These are phyloP conservation scores for Atrichornis clamosus DNA, from an alignment of 2,113 vertebrate species.

Conservation along the genomic window DNA sequence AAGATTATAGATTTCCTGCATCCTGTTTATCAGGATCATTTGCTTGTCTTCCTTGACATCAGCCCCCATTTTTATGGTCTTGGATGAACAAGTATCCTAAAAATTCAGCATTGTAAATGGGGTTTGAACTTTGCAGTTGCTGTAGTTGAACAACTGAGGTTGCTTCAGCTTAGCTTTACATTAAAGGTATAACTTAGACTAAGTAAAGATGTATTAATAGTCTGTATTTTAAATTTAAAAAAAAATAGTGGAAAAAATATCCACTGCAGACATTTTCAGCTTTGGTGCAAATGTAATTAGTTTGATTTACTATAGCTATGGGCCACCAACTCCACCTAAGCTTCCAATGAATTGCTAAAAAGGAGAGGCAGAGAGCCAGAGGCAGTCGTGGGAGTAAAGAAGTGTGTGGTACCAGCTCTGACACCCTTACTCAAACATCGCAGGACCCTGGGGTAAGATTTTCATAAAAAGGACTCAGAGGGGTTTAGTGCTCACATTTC, in stretches of 20 bases:
- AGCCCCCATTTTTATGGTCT: neutral
- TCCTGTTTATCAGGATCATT: neutral
- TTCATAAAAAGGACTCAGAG: neutral
- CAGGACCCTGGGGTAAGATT: neutral
- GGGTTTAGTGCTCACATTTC: fast-evolving
- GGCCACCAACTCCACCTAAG: conserved; percentile 31
- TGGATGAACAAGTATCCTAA: neutral
- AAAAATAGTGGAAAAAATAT: neutral
- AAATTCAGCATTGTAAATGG: neutral
- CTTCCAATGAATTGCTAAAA: conserved; percentile 43
- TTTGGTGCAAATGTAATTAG: conserved; percentile 66
- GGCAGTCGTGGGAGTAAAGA: neutral
- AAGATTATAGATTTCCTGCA: neutral
- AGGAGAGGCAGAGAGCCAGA: neutral
- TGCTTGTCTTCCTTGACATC: neutral
- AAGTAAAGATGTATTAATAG: conserved; percentile 47
- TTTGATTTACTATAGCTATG: conserved; percentile 67
- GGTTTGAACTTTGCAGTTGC: neutral
- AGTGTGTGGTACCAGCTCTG: neutral
- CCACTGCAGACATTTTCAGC: conserved; percentile 33
- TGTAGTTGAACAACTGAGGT: neutral
- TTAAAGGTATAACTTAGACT: conserved; percentile 17
- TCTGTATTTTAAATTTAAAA: neutral
- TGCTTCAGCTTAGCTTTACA: conserved; percentile 14
- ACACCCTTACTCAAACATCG: neutral